Base-by-base conservation (phyloP, 1,140 invertebrate species). In the Saxidomus purpurata region DNA sequence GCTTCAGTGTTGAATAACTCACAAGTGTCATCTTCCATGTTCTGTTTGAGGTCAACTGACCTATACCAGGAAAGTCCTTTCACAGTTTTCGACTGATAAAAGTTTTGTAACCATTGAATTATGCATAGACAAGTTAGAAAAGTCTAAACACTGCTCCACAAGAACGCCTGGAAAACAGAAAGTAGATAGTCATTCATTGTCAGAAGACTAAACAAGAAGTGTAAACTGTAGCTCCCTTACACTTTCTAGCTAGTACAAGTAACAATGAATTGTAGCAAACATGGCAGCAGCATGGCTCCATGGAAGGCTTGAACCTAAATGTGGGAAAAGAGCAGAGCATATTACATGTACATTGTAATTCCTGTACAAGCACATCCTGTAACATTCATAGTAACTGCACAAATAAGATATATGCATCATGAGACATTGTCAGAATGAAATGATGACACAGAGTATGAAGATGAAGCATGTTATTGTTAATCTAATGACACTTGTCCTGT, bases 101-200 rank as follows among this genome's bases (percentile, higher is more conserved):
- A 52, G 11, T 52, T 11, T 52, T 52, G 22, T 22, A 13, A 22
- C 22, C 11, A 52, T 52, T 52, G 22, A 52, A 13, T 11, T 52
- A 11, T 52, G 11, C 22, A 13, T 11, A 13, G 11, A 11, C 22
- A 52, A 52, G 11, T n/a, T n/a, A n/a, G n/a, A 34, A 15, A 15
- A 31, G 13, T 19, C 4, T 28, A 8, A 31, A 69, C 17, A 25
- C 40, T 49, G 25, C n/a, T 19, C 2, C n/a, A 28, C 25, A 77
- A 49, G n/a, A 52, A 49, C 28, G 74, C 67, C 67, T 71, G 67
- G 67, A 71, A 77, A 77, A 77, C 74, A 77, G 40, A 79, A 79
- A 52, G 76, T 79, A 52, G 76, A 52, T 55, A n/a, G 55, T 52
- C 47, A 55, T 79, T 47, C 76, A 79, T 59, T 79, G 76, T 55